Percentiles rank a stretch among this genome's conserved stretches.
Conservation (phyloP, 2,888 invertebrate species). For the Portevinia maculata region DNA sequence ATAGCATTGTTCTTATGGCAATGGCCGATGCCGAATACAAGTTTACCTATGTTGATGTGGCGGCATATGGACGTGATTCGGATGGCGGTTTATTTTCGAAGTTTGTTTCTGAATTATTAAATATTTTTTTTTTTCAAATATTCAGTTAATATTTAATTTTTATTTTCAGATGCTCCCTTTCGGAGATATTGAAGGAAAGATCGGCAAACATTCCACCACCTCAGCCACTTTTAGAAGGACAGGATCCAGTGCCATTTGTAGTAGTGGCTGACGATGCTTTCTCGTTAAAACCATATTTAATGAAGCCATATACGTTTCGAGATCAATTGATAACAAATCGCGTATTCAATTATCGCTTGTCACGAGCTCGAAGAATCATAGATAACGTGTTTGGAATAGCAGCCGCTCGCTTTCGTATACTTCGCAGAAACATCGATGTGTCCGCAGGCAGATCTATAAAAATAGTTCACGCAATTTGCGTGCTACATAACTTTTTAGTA, state of each 20-base stretch:
- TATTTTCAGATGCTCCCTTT: slow-evolving; percentile 34
- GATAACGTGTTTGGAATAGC: slow-evolving; percentile 17
- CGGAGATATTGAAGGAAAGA: slow-evolving; percentile 21
- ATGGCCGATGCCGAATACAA: no score
- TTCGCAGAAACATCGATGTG: slow-evolving; percentile 27
- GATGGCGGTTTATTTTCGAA: no score
- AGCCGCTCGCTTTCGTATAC: slow-evolving; percentile 20
- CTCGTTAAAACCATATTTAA: slow-evolving; percentile 33
- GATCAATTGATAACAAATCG: slow-evolving; percentile 20
- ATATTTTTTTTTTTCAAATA: no score
- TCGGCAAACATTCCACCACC: slow-evolving; percentile 28
- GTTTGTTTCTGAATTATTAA: no score
- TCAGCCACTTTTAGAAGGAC: slow-evolving; percentile 31
- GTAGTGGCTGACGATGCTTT: slow-evolving; percentile 43
- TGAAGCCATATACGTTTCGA: slow-evolving; percentile 36
- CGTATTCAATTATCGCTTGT: no score
- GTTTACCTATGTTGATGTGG: no score
- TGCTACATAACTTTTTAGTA: background rate
- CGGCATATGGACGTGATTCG: no score
- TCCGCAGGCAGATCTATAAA: slow-evolving; percentile 18
- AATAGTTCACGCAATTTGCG: slow-evolving; percentile 37
- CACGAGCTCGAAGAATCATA: no score
- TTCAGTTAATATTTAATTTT: no score
- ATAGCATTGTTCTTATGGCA: no score
- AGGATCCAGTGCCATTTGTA: slow-evolving; percentile 36